Conservation (phyloP, 2,113 vertebrate genomes). For the Sylvilagus bachmani region DNA sequence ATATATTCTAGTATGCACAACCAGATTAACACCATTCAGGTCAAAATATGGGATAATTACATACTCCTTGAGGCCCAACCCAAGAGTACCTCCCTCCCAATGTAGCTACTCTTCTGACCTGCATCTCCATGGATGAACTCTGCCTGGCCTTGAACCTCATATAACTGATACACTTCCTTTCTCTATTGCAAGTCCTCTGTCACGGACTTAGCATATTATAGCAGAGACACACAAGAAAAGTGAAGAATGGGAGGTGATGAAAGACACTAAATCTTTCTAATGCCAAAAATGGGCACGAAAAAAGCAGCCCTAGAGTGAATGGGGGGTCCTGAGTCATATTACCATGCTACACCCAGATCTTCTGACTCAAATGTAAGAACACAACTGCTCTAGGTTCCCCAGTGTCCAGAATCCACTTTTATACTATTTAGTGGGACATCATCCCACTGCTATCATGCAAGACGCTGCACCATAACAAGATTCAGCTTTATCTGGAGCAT, state of each 20-base stretch:
- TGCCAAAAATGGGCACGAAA: neutral
- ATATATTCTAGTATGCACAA: neutral
- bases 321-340: neutral
- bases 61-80: neutral
- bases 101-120: neutral
- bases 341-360: too few relatives aligned
- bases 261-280: neutral
- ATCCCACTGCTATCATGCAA: neutral
- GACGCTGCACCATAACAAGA: neutral
- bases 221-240: neutral
- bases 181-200: neutral
- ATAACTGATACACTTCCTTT: neutral
- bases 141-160: constrained; percentile 22
- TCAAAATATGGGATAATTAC: neutral
- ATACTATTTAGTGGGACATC: neutral
- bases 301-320: neutral
- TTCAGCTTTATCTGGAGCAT: neutral
- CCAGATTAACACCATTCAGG: neutral
- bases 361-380: neutral
- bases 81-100: neutral
- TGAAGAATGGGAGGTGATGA: neutral
- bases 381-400: neutral
- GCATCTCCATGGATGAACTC: neutral
- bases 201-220: neutral
- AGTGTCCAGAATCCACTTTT: neutral